Percentiles rank a stretch among this genome's conserved stretches.
Conservation (phyloP, 2,113 vertebrate species). For the Microtus pennsylvanicus region DNA sequence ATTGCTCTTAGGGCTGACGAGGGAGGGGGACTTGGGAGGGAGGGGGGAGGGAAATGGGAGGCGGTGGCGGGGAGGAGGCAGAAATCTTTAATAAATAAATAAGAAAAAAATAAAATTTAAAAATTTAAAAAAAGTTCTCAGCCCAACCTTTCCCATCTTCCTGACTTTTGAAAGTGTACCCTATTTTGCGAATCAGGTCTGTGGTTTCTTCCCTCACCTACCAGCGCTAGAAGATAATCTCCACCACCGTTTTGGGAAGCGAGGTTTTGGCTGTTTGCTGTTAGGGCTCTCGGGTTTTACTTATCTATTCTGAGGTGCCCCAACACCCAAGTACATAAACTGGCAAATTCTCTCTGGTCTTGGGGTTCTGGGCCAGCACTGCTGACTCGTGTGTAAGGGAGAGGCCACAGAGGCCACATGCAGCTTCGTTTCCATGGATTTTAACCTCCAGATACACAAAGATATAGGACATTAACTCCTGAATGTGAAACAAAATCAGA, state of each 20-base stretch:
- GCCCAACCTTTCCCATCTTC: not conserved
- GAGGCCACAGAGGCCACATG: not conserved
- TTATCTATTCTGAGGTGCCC: not conserved
- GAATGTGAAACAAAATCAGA: not conserved
- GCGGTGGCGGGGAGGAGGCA: too few relatives aligned
- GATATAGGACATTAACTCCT: not conserved
- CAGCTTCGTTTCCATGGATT: not conserved
- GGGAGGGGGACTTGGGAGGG: too few relatives aligned
- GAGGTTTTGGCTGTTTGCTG: not conserved
- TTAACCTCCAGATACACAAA: not conserved
- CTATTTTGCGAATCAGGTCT: not conserved
- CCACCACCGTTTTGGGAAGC: not conserved
- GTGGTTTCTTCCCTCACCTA: not conserved
- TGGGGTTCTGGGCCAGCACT: not conserved
- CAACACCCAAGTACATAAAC: accelerated
- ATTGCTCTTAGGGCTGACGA: too few relatives aligned
- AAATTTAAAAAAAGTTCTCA: not conserved
- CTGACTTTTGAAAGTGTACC: not conserved
- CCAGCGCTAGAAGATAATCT: not conserved
- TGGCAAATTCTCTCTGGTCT: not conserved
- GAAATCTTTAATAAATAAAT: too few relatives aligned
- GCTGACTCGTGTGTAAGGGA: accelerated
- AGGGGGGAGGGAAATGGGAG: too few relatives aligned
- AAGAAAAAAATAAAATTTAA: too few relatives aligned
- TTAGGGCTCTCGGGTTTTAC: not conserved